A percentile compares a stretch with the other conserved stretches of the same genome.
phyloP scores from a whole-genome alignment of 2,888 invertebrate genomes.

The Urechis unicinctus region DNA sequence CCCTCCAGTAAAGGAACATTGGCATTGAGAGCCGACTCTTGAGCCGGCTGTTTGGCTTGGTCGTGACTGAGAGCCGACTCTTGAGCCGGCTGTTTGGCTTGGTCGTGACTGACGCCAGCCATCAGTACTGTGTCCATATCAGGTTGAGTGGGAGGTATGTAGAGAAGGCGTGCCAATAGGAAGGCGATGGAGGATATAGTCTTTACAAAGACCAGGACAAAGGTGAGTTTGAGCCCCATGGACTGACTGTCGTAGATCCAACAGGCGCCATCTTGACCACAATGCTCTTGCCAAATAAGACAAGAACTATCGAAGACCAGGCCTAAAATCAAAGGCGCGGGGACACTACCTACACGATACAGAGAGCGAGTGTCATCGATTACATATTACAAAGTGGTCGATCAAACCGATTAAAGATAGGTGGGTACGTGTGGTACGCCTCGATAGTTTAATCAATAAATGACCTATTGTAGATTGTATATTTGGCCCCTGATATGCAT shows the following conservation, averaged over 20 bases:
- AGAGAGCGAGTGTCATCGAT: neutral
- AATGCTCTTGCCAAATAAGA: conserved; percentile 6
- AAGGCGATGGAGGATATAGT: neutral
- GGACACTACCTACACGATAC: conserved; percentile 2
- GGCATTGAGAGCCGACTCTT: too few relatives aligned
- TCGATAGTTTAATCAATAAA: too few relatives aligned
- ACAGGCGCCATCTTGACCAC: conserved; percentile 2
- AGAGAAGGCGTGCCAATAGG: neutral
- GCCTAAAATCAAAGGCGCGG: conserved; percentile 3
- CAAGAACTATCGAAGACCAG: conserved; percentile 5
- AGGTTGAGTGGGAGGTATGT: conserved; percentile 4
- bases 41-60: too few relatives aligned
- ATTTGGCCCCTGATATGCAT: too few relatives aligned
- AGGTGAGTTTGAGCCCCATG: neutral
- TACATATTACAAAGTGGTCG: neutral
- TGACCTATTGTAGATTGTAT: too few relatives aligned
- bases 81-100: too few relatives aligned
- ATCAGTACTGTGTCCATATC: too few relatives aligned
- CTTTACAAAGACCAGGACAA: neutral
- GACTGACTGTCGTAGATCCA: conserved; percentile 6
- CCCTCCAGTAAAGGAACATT: too few relatives aligned
- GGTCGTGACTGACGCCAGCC: too few relatives aligned
- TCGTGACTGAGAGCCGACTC: too few relatives aligned
- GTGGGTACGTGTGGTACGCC: too few relatives aligned
- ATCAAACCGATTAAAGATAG: neutral